Conservation (phyloP, 2,113 vertebrate genomes). For the Pedetes capensis region DNA sequence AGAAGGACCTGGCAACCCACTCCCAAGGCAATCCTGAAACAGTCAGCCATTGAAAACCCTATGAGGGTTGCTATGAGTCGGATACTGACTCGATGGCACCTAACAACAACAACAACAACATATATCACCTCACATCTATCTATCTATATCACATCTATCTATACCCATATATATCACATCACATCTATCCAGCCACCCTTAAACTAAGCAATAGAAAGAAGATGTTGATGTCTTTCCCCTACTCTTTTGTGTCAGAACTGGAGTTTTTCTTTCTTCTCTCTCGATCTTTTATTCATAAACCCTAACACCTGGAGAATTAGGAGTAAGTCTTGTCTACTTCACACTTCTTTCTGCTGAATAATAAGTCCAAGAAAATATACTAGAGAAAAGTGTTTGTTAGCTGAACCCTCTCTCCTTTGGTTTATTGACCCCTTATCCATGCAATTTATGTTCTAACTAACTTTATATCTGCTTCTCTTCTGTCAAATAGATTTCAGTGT, state of each 20-base stretch:
- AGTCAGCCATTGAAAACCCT: no score
- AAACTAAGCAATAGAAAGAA: not conserved
- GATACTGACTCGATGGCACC: no score
- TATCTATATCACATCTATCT: no score
- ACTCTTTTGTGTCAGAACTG: not conserved
- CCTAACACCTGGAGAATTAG: not conserved
- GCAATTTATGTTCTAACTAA: not conserved
- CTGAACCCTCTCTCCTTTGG: not conserved
- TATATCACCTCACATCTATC: no score
- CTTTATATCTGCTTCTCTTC: not conserved
- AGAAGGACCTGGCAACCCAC: no score
- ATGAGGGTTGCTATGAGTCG: no score
- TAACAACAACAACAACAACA: no score
- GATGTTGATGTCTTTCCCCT: not conserved
- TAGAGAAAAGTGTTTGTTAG: not conserved
- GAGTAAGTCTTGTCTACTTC: not conserved
- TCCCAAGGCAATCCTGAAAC: no score
- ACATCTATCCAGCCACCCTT: no score
- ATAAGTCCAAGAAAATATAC: not conserved
- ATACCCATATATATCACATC: no score
- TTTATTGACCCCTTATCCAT: not conserved
- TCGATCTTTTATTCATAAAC: not conserved
- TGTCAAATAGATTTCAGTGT: not conserved
- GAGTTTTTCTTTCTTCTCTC: not conserved
- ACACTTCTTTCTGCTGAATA: not conserved